phyloP scores from a whole-genome alignment of 2,888 invertebrate genomes.

The Patella depressa region DNA sequence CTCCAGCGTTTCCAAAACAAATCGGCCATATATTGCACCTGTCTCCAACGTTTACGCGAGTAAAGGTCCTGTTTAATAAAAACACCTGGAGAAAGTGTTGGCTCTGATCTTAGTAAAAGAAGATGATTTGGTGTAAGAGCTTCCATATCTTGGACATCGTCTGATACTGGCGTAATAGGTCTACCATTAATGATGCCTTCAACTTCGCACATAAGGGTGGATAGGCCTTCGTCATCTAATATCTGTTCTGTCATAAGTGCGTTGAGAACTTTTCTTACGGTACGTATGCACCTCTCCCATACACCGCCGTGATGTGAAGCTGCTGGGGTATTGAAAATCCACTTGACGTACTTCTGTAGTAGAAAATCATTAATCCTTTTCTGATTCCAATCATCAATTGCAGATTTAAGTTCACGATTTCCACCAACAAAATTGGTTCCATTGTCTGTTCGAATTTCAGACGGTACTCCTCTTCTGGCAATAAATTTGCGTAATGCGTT shows the following conservation, averaged over 20 bases:
- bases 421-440: too few species aligned
- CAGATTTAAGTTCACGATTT: slow-evolving; percentile 26
- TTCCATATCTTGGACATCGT: too few species aligned
- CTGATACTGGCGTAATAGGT: too few species aligned
- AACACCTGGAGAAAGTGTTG: not conserved
- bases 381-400: slow-evolving; percentile 29
- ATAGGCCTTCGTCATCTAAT: too few species aligned
- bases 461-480: slow-evolving; percentile 28
- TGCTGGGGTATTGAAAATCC: slow-evolving; percentile 29
- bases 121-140: too few species aligned
- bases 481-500: slow-evolving; percentile 31
- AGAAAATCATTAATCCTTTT: slow-evolving; percentile 9
- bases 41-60: slow-evolving; percentile 25
- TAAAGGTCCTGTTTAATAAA: too few species aligned
- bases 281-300: too few species aligned
- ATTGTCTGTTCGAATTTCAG: slow-evolving; percentile 29
- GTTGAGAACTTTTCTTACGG: slow-evolving; percentile 14
- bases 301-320: slow-evolving; percentile 26
- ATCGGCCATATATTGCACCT: slow-evolving; percentile 24
- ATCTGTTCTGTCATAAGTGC: too few species aligned
- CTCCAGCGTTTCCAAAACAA: slow-evolving; percentile 32
- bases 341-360: not conserved
- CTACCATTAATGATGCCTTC: too few species aligned
- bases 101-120: too few species aligned
- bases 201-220: too few species aligned